Percentiles rank a stretch among this genome's conserved stretches.
These are phyloP conservation scores for Eulemur rufifrons DNA, from an alignment of 2,113 vertebrate genomes.

Conservation along the genomic window DNA sequence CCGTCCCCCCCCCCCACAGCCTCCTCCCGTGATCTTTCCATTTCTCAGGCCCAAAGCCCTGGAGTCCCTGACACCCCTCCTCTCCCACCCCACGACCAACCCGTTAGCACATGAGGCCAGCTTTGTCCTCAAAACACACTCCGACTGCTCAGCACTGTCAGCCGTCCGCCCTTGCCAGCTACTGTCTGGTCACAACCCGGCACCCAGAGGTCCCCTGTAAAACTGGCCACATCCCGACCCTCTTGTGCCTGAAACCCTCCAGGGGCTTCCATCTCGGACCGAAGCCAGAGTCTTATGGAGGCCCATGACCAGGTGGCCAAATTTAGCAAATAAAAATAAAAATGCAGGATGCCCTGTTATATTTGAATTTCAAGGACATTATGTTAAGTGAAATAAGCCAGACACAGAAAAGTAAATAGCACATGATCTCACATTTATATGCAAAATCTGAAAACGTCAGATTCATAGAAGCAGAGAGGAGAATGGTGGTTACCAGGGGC, in stretches of 20 bases:
- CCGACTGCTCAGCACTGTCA: neutral
- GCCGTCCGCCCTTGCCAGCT: neutral
- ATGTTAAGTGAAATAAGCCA: neutral
- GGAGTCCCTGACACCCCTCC: neutral
- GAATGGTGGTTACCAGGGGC: neutral
- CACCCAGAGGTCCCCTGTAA: neutral
- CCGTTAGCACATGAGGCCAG: neutral
- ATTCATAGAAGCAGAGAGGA: neutral
- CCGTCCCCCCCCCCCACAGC: rapidly evolving
- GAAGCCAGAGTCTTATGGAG: neutral
- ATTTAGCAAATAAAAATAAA: neutral
- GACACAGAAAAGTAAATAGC: neutral
- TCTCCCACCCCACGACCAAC: neutral
- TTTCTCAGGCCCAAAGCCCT: neutral
- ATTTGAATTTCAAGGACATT: neutral
- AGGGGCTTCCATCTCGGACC: neutral
- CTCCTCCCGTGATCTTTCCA: neutral
- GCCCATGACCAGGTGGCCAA: neutral
- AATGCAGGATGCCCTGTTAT: neutral
- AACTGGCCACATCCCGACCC: neutral
- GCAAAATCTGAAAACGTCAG: neutral
- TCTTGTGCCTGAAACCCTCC: neutral
- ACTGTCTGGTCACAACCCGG: neutral
- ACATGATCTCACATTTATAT: neutral
- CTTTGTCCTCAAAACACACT: neutral